These are phyloP conservation scores for Trogon melanurus DNA, from an alignment of 2,113 vertebrate genomes.

Conservation along the genomic window DNA sequence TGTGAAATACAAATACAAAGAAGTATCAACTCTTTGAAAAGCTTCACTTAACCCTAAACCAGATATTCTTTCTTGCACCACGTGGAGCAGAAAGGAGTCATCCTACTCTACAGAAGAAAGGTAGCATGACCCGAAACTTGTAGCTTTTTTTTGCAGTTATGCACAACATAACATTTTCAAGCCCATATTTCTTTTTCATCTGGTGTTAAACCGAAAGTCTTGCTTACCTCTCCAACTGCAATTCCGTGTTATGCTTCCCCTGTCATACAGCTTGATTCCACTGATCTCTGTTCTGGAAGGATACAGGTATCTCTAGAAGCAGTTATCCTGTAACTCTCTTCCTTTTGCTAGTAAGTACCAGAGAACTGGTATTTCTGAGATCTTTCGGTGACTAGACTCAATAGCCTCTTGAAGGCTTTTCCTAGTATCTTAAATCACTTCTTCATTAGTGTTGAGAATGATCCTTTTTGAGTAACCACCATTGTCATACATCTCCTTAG, in stretches of 20 bases:
- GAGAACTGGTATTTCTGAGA: not conserved
- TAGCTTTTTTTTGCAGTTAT: not conserved
- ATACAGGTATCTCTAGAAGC: not conserved
- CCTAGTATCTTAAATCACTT: not conserved
- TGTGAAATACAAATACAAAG: not conserved
- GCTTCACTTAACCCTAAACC: not conserved
- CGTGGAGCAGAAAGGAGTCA: not conserved
- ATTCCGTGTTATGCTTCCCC: not conserved
- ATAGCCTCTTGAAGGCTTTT: not conserved
- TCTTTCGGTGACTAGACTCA: not conserved
- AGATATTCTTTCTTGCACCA: not conserved
- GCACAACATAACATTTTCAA: not conserved
- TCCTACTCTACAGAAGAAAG: not conserved
- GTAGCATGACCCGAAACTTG: not conserved
- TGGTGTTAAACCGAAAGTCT: not conserved
- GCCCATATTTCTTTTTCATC: not conserved
- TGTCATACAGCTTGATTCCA: not conserved
- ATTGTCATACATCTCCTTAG: not conserved
- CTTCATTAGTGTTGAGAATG: not conserved
- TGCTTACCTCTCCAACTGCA: not conserved
- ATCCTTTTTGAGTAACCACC: not conserved
- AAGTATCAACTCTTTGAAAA: not conserved
- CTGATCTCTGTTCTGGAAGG: slow-evolving; percentile 29
- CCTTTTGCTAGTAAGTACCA: not conserved
- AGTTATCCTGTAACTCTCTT: slow-evolving; percentile 1